phyloP scores from a whole-genome alignment of 1,140 invertebrate species.

The Brachionus calyciflorus region DNA sequence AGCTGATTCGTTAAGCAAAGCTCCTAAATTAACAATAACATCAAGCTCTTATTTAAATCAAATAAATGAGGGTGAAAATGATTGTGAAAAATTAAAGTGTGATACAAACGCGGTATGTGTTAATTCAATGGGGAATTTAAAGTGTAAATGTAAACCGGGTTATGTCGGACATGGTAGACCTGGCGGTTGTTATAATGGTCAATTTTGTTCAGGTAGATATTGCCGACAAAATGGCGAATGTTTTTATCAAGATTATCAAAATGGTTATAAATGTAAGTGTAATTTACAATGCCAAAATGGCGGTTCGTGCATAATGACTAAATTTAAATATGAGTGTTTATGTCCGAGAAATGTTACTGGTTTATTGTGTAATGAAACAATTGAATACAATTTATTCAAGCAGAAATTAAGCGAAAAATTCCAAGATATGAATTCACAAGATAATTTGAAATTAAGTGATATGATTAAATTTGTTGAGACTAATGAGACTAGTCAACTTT shows the following conservation, averaged over 20 bases:
- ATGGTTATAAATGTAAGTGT: slow-evolving; percentile 42
- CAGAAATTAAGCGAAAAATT: slow-evolving; percentile 18
- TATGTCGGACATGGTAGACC: slow-evolving; percentile 52
- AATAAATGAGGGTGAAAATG: slow-evolving; percentile 71
- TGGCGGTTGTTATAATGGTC: background rate
- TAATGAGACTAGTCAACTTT: background rate
- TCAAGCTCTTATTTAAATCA: background rate
- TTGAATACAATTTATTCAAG: slow-evolving; percentile 16
- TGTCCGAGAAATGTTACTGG: slow-evolving; percentile 29
- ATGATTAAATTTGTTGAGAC: slow-evolving; percentile 23
- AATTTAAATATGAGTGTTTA: slow-evolving; percentile 40
- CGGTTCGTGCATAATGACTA: slow-evolving; percentile 8
- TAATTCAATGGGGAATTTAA: slow-evolving; percentile 66
- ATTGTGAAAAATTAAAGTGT: slow-evolving; percentile 74
- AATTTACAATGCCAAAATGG: slow-evolving; percentile 4
- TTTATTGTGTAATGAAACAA: slow-evolving; percentile 38
- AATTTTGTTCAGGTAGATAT: slow-evolving; percentile 39
- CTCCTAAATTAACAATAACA: background rate
- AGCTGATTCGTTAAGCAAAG: slow-evolving; percentile 35
- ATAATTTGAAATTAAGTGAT: background rate
- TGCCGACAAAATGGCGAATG: slow-evolving; percentile 35
- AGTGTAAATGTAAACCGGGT: slow-evolving; percentile 56
- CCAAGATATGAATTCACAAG: background rate
- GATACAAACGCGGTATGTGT: slow-evolving; percentile 76
- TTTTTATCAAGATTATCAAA: background rate